These are phyloP conservation scores for Polydrusus cervinus DNA, from an alignment of 2,888 invertebrate genomes.

Conservation along the genomic window DNA sequence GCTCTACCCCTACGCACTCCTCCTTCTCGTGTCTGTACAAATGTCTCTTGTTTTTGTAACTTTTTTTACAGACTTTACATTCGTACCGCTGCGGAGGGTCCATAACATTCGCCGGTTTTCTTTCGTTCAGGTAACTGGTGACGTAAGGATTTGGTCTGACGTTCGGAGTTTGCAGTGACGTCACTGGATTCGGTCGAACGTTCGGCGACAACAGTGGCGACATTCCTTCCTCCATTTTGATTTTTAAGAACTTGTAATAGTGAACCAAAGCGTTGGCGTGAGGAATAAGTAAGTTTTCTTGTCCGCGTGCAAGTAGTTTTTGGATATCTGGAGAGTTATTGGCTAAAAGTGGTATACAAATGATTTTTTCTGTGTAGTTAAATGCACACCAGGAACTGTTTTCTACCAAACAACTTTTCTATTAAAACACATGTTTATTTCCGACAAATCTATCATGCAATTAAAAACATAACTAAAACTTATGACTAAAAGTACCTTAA, in stretches of 20 bases:
- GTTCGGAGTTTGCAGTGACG: constrained; percentile 2
- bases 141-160: constrained; percentile 30
- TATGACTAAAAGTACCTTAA: too few relatives aligned
- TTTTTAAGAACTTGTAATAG: constrained; percentile 55
- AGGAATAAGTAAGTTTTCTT: constrained; percentile 55
- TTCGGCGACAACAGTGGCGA: background rate
- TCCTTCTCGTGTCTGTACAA: constrained; percentile 75
- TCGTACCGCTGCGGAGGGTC: constrained; percentile 58
- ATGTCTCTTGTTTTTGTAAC: constrained; percentile 76
- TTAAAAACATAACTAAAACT: background rate
- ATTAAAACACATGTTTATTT: background rate
- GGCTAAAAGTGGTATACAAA: constrained; percentile 35
- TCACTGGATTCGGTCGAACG: constrained; percentile 25
- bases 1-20: constrained; percentile 75
- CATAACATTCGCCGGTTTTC: constrained; percentile 50
- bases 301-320: constrained; percentile 42
- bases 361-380: background rate
- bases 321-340: constrained; percentile 24
- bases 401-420: background rate
- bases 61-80: constrained; percentile 75
- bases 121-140: constrained; percentile 44
- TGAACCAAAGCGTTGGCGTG: constrained; percentile 51
- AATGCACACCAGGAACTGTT: background rate
- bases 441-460: background rate
- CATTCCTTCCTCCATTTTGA: constrained; percentile 46